Base-by-base conservation (phyloP, 2,888 invertebrate genomes). In the Mechanitis messenoides region DNA sequence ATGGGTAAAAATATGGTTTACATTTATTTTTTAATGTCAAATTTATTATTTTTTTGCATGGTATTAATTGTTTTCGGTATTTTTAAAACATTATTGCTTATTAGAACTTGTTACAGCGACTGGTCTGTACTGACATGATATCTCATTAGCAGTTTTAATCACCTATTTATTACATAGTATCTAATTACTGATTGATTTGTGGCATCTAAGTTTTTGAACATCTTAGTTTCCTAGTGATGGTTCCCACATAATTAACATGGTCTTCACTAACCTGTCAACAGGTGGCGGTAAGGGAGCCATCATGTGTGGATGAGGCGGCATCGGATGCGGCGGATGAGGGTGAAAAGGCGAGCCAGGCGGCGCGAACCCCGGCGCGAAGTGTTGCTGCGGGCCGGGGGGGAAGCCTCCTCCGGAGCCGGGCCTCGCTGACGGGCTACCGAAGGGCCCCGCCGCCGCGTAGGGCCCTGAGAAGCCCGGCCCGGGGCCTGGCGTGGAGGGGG, bases 351-450 rank as follows among this genome's bases (percentile, higher is more conserved):
- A 95, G 7, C 94, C 93, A 58, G 93, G 94, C 74, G 94, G 94
- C 73, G 94, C 93, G 71, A 93, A 93, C 70, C 94, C 93, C 67
- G 94, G 94, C 61, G 95, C 95, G 92, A 83, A 94, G 93, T 76
- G 93, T 92, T 76, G 93, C 92, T 76, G 86, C 60, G 94, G 95
- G 65, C 95, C 96, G 7, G 96, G 96, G 50, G 96, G 95, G 71
- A 96, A 96, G 92, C 75, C 96, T 71, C 87, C 96, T 70, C 96
- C 96, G 46, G 96, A 96, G 68, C 96, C 96, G 58, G 96, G 96
- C 73, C 90, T 72, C 68, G 87, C 89, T 46, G 93, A 93, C 80
- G 89, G 92, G 85, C 88, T 92, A 83, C 87, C 92, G 82, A 92
- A 92, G 67, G 92, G 92, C 71, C 92, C 92, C 66, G 92, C 92